phyloP scores from a whole-genome alignment of 1,140 invertebrate species.

The Callitettix versicolor region DNA sequence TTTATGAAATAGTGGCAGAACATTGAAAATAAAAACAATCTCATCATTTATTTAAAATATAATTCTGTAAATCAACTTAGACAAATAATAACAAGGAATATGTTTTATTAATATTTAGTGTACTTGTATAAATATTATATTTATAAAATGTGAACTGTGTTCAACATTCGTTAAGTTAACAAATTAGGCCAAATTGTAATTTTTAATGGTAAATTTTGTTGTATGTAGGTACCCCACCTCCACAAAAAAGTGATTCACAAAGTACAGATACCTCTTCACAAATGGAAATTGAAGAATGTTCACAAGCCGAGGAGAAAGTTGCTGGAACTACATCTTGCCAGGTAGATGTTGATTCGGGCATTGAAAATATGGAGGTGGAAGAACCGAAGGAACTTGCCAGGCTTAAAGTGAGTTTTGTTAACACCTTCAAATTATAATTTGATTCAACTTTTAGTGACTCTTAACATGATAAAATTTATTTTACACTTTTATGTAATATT shows the following conservation, averaged over 20 bases:
- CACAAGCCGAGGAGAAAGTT: conserved; percentile 14
- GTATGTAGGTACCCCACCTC: conserved; percentile 11
- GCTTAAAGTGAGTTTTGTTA: conserved; percentile 33
- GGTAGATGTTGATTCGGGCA: conserved; percentile 59
- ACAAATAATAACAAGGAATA: too few relatives aligned
- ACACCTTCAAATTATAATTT: too few relatives aligned
- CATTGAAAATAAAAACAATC: too few relatives aligned
- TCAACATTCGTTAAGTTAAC: too few relatives aligned
- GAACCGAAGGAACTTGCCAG: conserved; percentile 33
- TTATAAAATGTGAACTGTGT: not conserved
- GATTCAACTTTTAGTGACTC: conserved; percentile 3
- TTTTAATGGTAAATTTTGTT: too few relatives aligned
- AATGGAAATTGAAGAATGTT: conserved; percentile 48
- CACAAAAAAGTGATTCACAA: conserved; percentile 26
- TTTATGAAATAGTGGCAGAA: too few relatives aligned
- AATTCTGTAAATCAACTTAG: too few relatives aligned
- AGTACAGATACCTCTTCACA: conserved; percentile 31
- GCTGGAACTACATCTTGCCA: conserved; percentile 28
- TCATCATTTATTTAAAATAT: too few relatives aligned
- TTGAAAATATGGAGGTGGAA: conserved; percentile 66
- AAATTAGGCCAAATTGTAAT: too few relatives aligned
- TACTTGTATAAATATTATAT: not conserved
- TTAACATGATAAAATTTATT: too few relatives aligned
- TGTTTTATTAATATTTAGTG: too few relatives aligned
- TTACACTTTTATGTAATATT: too few relatives aligned